Evolutionary conservation across 1,140 invertebrate species (phyloP).

Genomic region (Lordiphosa stackelbergi): DNA sequence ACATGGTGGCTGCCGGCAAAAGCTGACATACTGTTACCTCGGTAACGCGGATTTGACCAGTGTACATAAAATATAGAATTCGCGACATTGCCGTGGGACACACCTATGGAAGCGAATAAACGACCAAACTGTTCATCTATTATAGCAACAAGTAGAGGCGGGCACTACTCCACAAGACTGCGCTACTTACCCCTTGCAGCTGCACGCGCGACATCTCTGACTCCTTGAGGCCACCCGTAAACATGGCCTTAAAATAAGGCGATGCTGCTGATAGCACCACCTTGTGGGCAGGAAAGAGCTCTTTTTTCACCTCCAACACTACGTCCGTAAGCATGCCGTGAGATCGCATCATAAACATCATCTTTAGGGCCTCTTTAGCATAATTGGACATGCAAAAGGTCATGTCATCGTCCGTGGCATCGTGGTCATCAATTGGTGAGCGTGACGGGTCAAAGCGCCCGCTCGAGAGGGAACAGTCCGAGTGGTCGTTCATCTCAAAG

Average conservation of each 20-base stretch:
- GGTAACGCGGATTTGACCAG: constrained; percentile 91
- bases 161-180: constrained; percentile 10
- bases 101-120: constrained; percentile 45
- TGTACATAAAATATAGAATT: constrained; percentile 94
- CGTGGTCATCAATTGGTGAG: constrained; percentile 60
- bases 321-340: constrained; percentile 95
- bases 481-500: constrained; percentile 61
- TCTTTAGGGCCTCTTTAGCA: constrained; percentile 90
- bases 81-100: constrained; percentile 90
- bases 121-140: constrained; percentile 60
- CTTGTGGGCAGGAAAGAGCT: constrained; percentile 93
- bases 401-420: constrained; percentile 82
- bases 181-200: constrained; percentile 85
- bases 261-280: constrained; percentile 94
- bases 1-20: constrained; percentile 94
- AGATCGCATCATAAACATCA: constrained; percentile 92
- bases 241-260: constrained; percentile 98
- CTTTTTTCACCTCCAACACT: constrained; percentile 88
- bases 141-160: constrained; percentile 47
- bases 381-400: constrained; percentile 92
- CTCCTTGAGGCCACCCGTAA: constrained; percentile 91
- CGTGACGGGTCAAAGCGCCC: constrained; percentile 42
- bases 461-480: constrained; percentile 39
- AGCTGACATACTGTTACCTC: constrained; percentile 93
- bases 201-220: constrained; percentile 90